Evolutionary conservation across 1,140 invertebrate species (phyloP).

Genomic region (Platyscapa corneri): DNA sequence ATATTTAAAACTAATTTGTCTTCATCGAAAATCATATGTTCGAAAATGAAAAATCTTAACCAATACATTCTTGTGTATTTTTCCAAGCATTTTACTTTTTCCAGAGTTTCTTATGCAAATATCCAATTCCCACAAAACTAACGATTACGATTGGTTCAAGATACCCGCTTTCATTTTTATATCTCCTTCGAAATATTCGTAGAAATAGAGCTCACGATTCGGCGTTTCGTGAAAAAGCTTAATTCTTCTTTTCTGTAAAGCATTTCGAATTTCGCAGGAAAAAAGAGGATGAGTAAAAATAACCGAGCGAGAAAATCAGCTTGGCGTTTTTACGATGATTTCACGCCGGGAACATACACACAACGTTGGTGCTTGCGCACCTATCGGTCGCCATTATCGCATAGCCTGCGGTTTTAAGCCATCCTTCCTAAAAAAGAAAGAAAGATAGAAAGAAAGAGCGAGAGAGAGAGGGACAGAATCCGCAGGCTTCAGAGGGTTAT

Average conservation of each 20-base stretch:
- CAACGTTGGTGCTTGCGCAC: constrained; percentile 52
- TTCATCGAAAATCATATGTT: neutral
- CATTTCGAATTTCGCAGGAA: neutral
- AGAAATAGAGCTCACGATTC: neutral
- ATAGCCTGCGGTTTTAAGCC: constrained; percentile 66
- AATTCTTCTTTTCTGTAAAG: neutral
- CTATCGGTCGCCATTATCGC: constrained; percentile 69
- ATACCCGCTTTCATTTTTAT: neutral
- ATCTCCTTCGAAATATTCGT: neutral
- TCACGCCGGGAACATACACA: constrained; percentile 30
- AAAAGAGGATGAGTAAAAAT: neutral
- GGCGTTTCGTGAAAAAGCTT: neutral
- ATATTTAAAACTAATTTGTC: neutral
- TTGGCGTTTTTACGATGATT: constrained; percentile 54
- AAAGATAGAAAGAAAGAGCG: neutral
- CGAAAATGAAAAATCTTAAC: neutral
- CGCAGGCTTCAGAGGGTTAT: constrained; percentile 4
- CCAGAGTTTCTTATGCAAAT: constrained; percentile 2
- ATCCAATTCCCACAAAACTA: constrained; percentile 6
- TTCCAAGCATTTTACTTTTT: neutral
- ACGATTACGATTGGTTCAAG: neutral
- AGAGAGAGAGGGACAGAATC: no score
- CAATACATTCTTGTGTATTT: neutral
- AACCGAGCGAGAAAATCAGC: constrained; percentile 48
- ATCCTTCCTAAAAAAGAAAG: constrained; percentile 54